A percentile compares a stretch with the other conserved stretches of the same genome.
Evolutionary conservation across 2,797 vertebrate species (phyloP).

Genomic region (Buphagus erythrorhynchus): DNA sequence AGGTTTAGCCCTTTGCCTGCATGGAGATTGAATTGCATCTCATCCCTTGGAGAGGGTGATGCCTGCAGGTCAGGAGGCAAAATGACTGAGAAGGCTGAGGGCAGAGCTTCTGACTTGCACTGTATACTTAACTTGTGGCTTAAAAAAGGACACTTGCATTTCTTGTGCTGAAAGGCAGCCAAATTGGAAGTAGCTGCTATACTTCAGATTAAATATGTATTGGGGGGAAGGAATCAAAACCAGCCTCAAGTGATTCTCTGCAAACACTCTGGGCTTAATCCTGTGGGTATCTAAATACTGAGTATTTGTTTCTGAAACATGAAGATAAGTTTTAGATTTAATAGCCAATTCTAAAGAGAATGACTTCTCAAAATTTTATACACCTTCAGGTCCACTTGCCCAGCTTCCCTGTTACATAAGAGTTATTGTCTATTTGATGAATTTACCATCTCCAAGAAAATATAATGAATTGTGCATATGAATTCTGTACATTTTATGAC

Average conservation of each 20-base stretch:
- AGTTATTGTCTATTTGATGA: not conserved
- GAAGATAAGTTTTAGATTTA: not conserved
- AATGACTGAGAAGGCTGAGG: not conserved
- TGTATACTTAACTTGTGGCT: not conserved
- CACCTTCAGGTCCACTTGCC: not conserved
- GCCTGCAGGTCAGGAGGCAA: not conserved
- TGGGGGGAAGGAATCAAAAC: not conserved
- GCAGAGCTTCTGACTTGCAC: not conserved
- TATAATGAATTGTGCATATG: not conserved
- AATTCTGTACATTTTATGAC: not conserved
- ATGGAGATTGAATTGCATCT: not conserved
- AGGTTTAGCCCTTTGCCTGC: not conserved
- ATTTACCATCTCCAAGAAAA: not conserved
- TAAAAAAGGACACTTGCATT: not conserved
- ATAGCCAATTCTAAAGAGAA: not conserved
- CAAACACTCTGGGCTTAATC: not conserved
- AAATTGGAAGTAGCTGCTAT: not conserved
- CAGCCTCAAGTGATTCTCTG: not conserved
- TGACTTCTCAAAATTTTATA: not conserved
- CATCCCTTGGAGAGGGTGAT: not conserved
- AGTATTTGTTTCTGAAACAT: not conserved
- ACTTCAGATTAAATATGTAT: not conserved
- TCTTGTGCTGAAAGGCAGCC: not conserved
- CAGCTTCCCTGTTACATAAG: rapidly evolving
- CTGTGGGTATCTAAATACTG: not conserved